A percentile compares a stretch with the other conserved stretches of the same genome.
Evolutionary conservation across 1,140 invertebrate genomes (phyloP).

Genomic region (Drosophila aff.): DNA sequence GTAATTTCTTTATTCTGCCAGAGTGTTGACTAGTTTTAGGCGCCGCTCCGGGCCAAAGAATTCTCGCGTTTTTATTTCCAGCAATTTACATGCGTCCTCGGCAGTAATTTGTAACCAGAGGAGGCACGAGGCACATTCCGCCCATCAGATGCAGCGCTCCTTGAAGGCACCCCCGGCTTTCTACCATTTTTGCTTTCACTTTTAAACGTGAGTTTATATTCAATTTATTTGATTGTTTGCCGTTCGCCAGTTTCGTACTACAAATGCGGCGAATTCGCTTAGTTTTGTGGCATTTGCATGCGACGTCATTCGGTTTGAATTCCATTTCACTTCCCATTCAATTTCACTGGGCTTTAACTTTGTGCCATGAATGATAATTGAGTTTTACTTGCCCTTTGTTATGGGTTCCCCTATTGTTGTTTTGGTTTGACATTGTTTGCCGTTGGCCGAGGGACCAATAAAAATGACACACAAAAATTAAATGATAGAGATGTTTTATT

Average conservation of each 20-base stretch:
- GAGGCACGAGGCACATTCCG: constrained; percentile 29
- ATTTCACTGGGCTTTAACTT: constrained; percentile 62
- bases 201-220: constrained; percentile 77
- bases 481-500: background rate
- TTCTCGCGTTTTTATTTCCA: constrained; percentile 43
- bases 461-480: background rate
- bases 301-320: constrained; percentile 53
- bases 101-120: constrained; percentile 64
- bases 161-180: constrained; percentile 8
- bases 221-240: constrained; percentile 68
- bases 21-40: constrained; percentile 69
- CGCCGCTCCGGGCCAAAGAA: constrained; percentile 35
- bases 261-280: constrained; percentile 40
- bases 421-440: constrained; percentile 54
- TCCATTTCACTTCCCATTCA: constrained; percentile 52
- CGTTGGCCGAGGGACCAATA: constrained; percentile 8
- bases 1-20: constrained; percentile 30
- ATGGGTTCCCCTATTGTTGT: constrained; percentile 20
- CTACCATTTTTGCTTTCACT: constrained; percentile 54
- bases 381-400: constrained; percentile 53
- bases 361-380: constrained; percentile 74
- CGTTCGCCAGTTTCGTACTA: constrained; percentile 30
- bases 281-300: constrained; percentile 58
- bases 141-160: constrained; percentile 33
- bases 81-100: constrained; percentile 70